Conservation (phyloP, 2,113 vertebrate species). For the Morphnarchus princeps region DNA sequence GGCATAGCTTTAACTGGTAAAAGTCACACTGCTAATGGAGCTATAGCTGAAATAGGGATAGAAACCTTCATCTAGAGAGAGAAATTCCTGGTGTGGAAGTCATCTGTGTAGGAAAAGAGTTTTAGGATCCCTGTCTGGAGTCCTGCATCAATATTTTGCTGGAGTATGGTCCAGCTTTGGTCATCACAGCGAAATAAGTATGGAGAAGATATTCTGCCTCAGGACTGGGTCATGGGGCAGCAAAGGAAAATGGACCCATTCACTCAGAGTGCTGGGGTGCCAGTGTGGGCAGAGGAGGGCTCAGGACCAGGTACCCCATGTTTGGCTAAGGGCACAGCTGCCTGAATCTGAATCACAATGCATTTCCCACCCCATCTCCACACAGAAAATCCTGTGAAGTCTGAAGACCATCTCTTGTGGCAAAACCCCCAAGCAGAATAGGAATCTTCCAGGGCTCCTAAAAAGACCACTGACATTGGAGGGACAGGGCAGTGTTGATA, state of each 20-base stretch:
- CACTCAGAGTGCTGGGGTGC: fast-evolving
- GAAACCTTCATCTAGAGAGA: neutral
- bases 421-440: neutral
- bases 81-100: neutral
- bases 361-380: neutral
- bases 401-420: neutral
- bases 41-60: neutral
- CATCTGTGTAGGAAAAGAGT: neutral
- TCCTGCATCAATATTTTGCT: neutral
- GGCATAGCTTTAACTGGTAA: neutral
- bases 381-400: neutral
- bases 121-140: neutral
- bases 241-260: neutral
- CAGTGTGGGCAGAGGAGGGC: neutral
- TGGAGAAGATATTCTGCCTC: neutral
- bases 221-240: neutral
- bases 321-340: neutral
- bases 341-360: neutral
- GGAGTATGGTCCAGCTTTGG: neutral
- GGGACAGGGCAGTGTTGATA: neutral
- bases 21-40: slow-evolving; percentile 13
- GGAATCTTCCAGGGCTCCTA: neutral
- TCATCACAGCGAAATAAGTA: neutral
- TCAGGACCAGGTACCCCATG: fast-evolving
- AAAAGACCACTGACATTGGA: neutral